Conservation (phyloP, 2,113 vertebrate genomes). For the Vombatus ursinus region DNA sequence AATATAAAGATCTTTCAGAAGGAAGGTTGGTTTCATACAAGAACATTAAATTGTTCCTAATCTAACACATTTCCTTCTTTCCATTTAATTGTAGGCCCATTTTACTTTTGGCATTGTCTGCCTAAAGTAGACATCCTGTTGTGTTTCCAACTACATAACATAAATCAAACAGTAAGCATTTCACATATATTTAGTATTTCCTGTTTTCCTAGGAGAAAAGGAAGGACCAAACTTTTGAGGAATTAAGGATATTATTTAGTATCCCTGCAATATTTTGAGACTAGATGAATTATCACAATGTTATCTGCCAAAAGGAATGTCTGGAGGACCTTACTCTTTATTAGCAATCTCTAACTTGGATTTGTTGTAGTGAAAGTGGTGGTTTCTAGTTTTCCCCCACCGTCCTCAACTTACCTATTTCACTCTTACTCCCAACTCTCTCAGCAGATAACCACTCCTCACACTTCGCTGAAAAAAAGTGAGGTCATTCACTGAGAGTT, state of each 20-base stretch:
- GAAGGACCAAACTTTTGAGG: background rate
- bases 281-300: background rate
- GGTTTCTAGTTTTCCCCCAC: background rate
- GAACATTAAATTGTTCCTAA: background rate
- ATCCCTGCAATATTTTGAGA: background rate
- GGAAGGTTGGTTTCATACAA: background rate
- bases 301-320: background rate
- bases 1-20: background rate
- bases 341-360: background rate
- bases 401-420: background rate
- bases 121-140: background rate
- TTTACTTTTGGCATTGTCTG: background rate
- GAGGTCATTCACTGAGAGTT: background rate
- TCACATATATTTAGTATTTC: background rate
- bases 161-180: background rate
- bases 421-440: background rate
- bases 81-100: background rate
- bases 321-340: background rate
- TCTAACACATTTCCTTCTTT: background rate
- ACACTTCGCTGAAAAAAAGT: background rate
- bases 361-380: background rate
- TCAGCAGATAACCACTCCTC: background rate
- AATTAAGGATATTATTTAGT: background rate
- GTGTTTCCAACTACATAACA: background rate
- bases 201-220: background rate